Conservation (phyloP, 2,113 vertebrate species). For the Polyodon spathula region DNA sequence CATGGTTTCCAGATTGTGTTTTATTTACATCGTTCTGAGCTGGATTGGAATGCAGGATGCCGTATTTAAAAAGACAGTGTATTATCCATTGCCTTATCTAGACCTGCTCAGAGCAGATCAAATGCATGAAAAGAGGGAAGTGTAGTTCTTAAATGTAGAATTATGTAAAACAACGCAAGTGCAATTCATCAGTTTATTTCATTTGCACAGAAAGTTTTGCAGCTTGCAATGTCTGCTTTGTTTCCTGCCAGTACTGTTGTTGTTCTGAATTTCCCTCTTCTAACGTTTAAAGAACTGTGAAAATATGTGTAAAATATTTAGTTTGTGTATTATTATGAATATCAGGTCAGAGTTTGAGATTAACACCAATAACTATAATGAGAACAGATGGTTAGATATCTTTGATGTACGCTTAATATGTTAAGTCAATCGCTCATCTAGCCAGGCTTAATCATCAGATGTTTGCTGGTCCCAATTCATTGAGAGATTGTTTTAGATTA, state of each 20-base stretch:
- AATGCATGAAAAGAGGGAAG: no score
- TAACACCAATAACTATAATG: slow-evolving; percentile 59
- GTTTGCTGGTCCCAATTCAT: slow-evolving; percentile 70
- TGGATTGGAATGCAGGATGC: no score
- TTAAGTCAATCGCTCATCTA: slow-evolving; percentile 54
- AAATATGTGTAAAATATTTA: slow-evolving; percentile 44
- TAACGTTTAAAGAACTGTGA: not conserved
- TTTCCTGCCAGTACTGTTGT: no score
- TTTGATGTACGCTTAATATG: slow-evolving; percentile 48
- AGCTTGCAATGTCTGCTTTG: not conserved
- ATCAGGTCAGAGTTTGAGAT: slow-evolving; percentile 61
- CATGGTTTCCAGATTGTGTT: no score
- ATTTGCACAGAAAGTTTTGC: not conserved
- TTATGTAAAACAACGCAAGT: no score
- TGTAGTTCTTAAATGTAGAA: no score
- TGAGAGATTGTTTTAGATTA: slow-evolving; percentile 82
- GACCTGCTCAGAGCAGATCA: no score
- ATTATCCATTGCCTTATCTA: no score
- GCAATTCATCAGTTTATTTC: no score
- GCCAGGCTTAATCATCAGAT: slow-evolving; percentile 61
- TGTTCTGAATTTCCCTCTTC: not conserved
- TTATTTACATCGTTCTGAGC: no score
- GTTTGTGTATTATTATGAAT: slow-evolving; percentile 54
- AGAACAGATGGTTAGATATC: slow-evolving; percentile 66
- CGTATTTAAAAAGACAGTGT: no score